Conservation (phyloP, 1,140 invertebrate genomes). For the Drosophila serrata region DNA sequence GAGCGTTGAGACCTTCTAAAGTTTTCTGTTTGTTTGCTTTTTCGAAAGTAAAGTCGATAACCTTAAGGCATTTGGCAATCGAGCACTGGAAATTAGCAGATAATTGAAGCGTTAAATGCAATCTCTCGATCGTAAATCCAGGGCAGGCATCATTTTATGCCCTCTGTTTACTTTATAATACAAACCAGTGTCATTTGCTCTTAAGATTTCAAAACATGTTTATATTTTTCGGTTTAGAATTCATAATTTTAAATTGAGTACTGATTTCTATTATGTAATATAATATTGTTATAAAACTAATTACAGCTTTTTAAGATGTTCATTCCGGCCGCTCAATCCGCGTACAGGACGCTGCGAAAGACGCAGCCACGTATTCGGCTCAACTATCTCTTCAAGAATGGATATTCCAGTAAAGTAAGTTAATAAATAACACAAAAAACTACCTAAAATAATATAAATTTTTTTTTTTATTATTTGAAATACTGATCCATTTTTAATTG, state of each 20-base stretch:
- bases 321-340: conserved; percentile 70
- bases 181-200: background rate
- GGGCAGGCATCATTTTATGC: conserved; percentile 1
- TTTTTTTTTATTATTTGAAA: background rate
- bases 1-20: conserved; percentile 28
- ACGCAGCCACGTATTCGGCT: conserved; percentile 72
- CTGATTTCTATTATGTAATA: background rate
- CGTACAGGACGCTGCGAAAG: conserved; percentile 71
- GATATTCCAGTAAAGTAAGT: conserved; percentile 78
- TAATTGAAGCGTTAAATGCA: conserved; percentile 50
- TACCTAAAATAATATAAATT: background rate
- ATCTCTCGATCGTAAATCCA: conserved; percentile 36
- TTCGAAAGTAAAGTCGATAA: conserved; percentile 64
- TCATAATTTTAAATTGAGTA: background rate
- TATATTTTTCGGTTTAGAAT: background rate
- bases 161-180: background rate
- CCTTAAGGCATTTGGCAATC: conserved; percentile 61
- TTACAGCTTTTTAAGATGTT: conserved; percentile 64
- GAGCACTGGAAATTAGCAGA: conserved; percentile 31
- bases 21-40: conserved; percentile 30
- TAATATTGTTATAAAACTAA: background rate
- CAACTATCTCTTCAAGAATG: conserved; percentile 77
- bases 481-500: background rate
- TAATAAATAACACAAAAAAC: background rate
- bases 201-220: conserved; percentile 10